These are phyloP conservation scores for Myoxocephalus aenaeus DNA, from an alignment of 2,797 vertebrate species.

Conservation along the genomic window DNA sequence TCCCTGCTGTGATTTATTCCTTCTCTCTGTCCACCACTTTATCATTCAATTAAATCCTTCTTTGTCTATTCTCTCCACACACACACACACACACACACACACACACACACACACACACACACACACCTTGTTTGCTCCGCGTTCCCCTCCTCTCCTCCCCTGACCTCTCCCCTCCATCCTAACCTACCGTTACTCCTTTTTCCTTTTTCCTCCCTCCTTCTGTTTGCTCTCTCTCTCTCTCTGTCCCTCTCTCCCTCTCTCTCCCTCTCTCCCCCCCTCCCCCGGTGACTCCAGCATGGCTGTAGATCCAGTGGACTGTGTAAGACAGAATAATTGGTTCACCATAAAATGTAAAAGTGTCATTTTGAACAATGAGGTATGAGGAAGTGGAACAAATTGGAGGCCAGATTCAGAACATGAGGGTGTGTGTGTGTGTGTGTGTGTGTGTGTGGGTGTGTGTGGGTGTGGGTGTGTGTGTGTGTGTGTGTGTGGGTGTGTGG, in stretches of 20 bases:
- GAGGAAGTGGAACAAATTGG: slow-evolving; percentile 84
- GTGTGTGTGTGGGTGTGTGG: not conserved
- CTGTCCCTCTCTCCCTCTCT: not conserved
- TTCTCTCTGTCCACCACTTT: slow-evolving; percentile 61
- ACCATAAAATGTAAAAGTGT: slow-evolving; percentile 84
- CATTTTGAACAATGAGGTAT: slow-evolving; percentile 85
- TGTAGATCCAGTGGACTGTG: slow-evolving; percentile 80
- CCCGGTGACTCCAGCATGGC: no score
- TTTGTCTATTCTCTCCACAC: slow-evolving; percentile 70
- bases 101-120: not conserved
- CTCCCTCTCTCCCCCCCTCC: slow-evolving; percentile 2
- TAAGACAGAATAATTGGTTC: slow-evolving; percentile 84
- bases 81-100: not conserved
- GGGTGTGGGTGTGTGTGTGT: not conserved
- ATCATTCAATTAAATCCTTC: slow-evolving; percentile 80
- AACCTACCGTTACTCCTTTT: slow-evolving; percentile 57
- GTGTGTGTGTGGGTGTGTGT: no score
- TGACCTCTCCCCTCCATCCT: slow-evolving; percentile 49
- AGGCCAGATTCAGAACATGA: slow-evolving; percentile 73
- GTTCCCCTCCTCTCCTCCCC: not conserved
- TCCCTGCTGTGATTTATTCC: slow-evolving; percentile 74
- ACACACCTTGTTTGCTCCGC: not conserved
- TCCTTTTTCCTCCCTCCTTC: slow-evolving; percentile 11
- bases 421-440: not conserved
- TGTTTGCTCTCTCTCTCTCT: not conserved